Conservation (phyloP, 2,888 invertebrate genomes). For the Spialia ferax region DNA sequence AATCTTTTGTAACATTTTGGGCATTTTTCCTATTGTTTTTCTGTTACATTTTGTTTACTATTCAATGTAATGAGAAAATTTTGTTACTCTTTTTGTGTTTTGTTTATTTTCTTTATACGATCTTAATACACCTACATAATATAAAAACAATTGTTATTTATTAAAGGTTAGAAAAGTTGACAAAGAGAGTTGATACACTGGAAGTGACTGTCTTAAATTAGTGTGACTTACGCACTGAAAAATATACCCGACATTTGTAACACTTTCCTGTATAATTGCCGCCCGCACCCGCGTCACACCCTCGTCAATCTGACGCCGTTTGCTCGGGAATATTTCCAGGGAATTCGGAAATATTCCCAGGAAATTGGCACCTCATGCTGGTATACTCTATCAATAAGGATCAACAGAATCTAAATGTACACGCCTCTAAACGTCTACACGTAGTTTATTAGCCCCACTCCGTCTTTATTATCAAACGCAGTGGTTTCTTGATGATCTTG, state of each 20-base stretch:
- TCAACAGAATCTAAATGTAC: conserved; percentile 2
- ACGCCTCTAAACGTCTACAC: not conserved
- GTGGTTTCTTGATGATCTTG: too few species aligned
- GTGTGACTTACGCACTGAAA: not conserved
- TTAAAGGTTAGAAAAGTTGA: not conserved
- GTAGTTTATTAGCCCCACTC: not conserved
- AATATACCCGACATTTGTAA: not conserved
- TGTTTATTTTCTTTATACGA: not conserved
- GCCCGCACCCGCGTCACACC: conserved; percentile 67
- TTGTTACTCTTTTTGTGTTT: not conserved
- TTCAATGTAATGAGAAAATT: not conserved
- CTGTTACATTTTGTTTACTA: not conserved
- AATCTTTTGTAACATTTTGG: conserved; percentile 25
- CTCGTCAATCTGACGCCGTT: conserved; percentile 62
- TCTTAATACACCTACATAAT: too few species aligned
- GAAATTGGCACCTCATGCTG: conserved; percentile 14
- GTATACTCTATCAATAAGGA: conserved; percentile 9
- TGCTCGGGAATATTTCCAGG: conserved; percentile 6
- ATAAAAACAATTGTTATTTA: too few species aligned
- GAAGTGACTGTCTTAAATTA: not conserved
- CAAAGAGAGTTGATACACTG: not conserved
- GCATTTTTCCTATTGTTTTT: conserved; percentile 16
- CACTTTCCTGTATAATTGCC: conserved; percentile 6
- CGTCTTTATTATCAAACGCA: too few species aligned
- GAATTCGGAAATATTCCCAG: conserved; percentile 2